Conservation (phyloP, 2,113 vertebrate genomes). For the Prionailurus bengalensis region DNA sequence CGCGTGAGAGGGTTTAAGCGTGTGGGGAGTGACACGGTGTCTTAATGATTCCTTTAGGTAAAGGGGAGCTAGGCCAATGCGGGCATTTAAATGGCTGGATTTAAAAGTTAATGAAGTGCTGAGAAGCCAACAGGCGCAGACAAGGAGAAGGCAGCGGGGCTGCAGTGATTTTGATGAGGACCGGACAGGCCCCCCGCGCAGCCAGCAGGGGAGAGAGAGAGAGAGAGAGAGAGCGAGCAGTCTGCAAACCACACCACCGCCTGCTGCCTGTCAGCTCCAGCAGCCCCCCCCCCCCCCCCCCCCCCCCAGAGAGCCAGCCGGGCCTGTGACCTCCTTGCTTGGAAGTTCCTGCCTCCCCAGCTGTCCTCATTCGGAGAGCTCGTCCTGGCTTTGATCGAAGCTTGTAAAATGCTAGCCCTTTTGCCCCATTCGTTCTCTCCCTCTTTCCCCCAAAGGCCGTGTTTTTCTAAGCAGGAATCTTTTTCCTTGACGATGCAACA, state of each 20-base stretch:
- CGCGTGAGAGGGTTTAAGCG: neutral
- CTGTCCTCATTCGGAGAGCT: neutral
- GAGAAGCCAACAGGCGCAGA: neutral
- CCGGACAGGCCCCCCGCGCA: neutral
- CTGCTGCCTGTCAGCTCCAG: neutral
- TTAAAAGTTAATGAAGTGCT: slow-evolving; percentile 66
- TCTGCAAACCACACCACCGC: accelerated
- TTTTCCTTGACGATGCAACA: slow-evolving; percentile 1
- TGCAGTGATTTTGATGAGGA: neutral
- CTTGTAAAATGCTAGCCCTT: slow-evolving; percentile 33
- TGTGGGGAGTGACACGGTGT: neutral
- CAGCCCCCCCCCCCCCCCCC: too few species aligned
- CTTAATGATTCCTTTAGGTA: neutral
- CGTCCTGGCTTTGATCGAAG: neutral
- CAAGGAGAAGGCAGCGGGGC: neutral
- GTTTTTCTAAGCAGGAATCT: neutral
- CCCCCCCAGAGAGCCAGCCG: neutral
- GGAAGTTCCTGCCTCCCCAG: neutral
- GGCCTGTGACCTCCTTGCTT: neutral
- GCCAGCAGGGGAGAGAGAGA: neutral
- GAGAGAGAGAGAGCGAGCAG: neutral
- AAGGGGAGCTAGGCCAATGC: neutral
- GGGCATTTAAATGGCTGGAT: neutral
- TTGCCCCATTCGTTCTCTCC: neutral
- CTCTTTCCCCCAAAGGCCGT: neutral